Base-by-base conservation (phyloP, 2,797 vertebrate species). In the Hafferia zeledoni region DNA sequence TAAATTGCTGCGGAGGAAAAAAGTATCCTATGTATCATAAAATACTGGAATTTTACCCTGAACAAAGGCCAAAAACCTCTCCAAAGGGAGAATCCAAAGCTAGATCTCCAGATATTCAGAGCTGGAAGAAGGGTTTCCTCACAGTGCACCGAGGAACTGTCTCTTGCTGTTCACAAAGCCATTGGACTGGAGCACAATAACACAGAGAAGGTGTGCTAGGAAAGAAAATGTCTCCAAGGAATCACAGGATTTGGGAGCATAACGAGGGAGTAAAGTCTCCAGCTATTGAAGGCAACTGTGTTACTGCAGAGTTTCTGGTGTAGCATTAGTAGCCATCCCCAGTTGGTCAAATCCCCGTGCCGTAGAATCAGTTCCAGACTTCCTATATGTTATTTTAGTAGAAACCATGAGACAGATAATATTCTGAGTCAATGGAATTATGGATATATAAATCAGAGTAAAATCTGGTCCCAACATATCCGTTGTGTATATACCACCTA, bases 1-100 rank as follows among this genome's bases (percentile, higher is more conserved):
- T 87, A 96, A 96, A 95, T 87, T 94, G 65, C 77, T 84, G 61
- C 35, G 57, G 79, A 67, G 35, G 5, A 22, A 19, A 44, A 57
- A 65, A 84, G 43, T 67, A 87, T 93, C 91, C 83, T 47, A 76
- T 41, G 80, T 93, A 90, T 96, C 83, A 67, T 96, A 96, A 95
- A 96, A 89, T 60, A 83, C 65, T 95, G 94, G 95, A 94, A 96
- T 96, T 95, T 90, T 89, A 94, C 69, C 44, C 63, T 30, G 2
- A 87, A 85, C 56, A 76, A 94, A 77, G 61, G 78, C 81, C 94
- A 96, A 70, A 91, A 93, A 20, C 56, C 69, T 91, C 75, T 94
- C 96, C 68, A 75, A 88, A 72, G 83, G 81, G 88, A 94, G 47
- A 94, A 86, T 81, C 78, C 35, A 7, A 89, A 90, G 72, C 50